Evolutionary conservation across 1,140 invertebrate genomes (phyloP), one percentile per base, ranked within the genome.

Genomic region (Saccostrea glomerata): DNA sequence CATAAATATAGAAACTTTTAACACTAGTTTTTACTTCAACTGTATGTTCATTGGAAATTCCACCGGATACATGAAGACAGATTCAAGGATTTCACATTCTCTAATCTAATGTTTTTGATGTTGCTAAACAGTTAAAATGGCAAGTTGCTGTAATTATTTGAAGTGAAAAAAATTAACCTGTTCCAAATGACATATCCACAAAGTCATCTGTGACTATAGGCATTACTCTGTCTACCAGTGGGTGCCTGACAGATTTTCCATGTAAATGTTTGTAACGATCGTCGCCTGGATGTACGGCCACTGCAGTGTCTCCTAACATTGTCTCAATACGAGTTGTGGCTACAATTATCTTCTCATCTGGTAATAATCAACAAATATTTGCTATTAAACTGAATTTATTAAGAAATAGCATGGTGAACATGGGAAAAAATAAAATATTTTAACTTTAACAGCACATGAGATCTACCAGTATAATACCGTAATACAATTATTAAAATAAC

Each of bases 241-340:
- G 94, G 90, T 95, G 95, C 54, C 91, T 88, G 0, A 98, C 97
- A 92, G 95, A 96, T 95, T 98, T 98, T 86, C 98, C 98, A 93
- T 98, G 96, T 17, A 99, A 92, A 86, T 96, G 93, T 89, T 94
- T 95, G 91, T 96, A 96, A 36, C 96, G 95, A 5, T 93, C 91
- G 95, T 99, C 98, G 47, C 98, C 96, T 9, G 99, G 99, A 96
- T 99, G 97, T 0, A 99, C 98, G 82, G 98, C 98, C n/a, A 99
- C 97, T 15, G 98, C 99, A 0, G 98, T 98, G 95, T 99, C 99
- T 17, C 98, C 99, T 0, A 99, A 95, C 98, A 99, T 99, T 0
- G 99, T 99, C 96, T 99, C 99, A 54, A 99, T 96, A 94, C 98
- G 97, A 20, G 99, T 99, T 7, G 99, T 99, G 4, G 99, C 98